A percentile compares a stretch with the other conserved stretches of the same genome.
phyloP scores from a whole-genome alignment of 1,140 invertebrate genomes.

The Agraylea sexmaculata region DNA sequence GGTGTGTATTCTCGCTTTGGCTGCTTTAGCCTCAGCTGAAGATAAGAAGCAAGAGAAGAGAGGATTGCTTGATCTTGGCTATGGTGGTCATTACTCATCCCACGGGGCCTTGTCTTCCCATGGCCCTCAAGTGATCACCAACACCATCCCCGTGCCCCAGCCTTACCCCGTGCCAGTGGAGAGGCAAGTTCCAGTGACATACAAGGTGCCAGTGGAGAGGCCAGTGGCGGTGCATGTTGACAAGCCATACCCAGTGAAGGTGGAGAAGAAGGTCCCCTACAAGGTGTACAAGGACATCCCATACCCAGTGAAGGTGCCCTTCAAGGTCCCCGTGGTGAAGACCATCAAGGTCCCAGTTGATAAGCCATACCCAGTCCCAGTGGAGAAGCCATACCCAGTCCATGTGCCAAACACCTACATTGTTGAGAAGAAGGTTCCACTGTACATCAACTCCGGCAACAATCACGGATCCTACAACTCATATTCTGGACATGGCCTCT shows the following conservation, averaged over 20 bases:
- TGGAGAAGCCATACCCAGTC: slow-evolving; percentile 47
- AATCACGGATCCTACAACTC: slow-evolving; percentile 6
- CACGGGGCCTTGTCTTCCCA: too few relatives aligned
- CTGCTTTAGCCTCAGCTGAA: slow-evolving; percentile 9
- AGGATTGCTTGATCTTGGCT: slow-evolving; percentile 3
- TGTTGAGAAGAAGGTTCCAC: slow-evolving; percentile 47
- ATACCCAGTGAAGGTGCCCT: slow-evolving; percentile 41
- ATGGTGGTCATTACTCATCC: background rate
- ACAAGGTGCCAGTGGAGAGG: slow-evolving; percentile 32
- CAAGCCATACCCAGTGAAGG: slow-evolving; percentile 22
- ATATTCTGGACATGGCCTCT: background rate
- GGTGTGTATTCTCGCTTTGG: too few relatives aligned
- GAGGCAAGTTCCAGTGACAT: slow-evolving; percentile 33
- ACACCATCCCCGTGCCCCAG: slow-evolving; percentile 31
- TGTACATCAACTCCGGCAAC: slow-evolving; percentile 18
- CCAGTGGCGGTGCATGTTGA: slow-evolving; percentile 27
- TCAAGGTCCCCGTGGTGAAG: slow-evolving; percentile 49
- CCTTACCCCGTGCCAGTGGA: slow-evolving; percentile 35
- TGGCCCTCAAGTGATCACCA: slow-evolving; percentile 16
- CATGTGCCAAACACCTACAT: slow-evolving; percentile 48
- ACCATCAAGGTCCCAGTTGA: slow-evolving; percentile 46
- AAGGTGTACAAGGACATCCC: slow-evolving; percentile 26
- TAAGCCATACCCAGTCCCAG: slow-evolving; percentile 49
- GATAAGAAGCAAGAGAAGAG: slow-evolving; percentile 10
- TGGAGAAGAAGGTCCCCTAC: slow-evolving; percentile 23